Evolutionary conservation across 2,797 vertebrate genomes (phyloP), one percentile per base, ranked within the genome.

Genomic region (Mus spretus): DNA sequence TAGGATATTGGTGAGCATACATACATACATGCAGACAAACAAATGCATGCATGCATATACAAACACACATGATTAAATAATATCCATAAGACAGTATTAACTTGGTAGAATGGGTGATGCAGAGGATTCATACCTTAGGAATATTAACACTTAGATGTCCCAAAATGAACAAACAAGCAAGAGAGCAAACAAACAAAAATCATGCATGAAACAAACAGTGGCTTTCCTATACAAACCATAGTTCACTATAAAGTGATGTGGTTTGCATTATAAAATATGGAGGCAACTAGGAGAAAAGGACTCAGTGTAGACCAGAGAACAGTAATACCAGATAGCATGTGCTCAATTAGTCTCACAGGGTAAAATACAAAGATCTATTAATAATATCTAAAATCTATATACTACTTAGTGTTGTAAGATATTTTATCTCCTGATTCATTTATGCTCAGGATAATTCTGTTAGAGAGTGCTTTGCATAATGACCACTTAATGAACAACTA

Each of bases 401-500:
- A 59, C 67, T 81, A 24, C 28, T 88, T 91, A 34, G 50, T 91
- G 11, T 59, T 82, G 5, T 80, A 65, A 91, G 26, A 87, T 20
- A 26, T 87, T 75, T 44, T 6, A 83, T 67, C 57, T 88, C 11
- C 24, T 14, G 81, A 89, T 15, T 85, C 63, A n/a, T 74, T 94
- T 95, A 81, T 91, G 20, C 50, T 85, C 31, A 87, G 20, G 74
- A 59, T 44, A 75, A 61, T 17, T 91, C 28, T 7, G 12, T 26
- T 17, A 53, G 53, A 19, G 86, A 47, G 55, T 34, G 59, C 31
- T 78, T 70, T 85, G 47, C 47, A 84, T 89, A 65, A 82, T 82
- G n/a, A 79, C 67, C 70, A 72, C 44, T 50, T 93, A 75, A 53
- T 28, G 19, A 79, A 86, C 6, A 70, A 63, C 44, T 40, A 96